Percentiles rank a stretch among this genome's conserved stretches.
These are phyloP conservation scores for Aphyosemion australe DNA, from an alignment of 2,113 vertebrate species.

Conservation along the genomic window DNA sequence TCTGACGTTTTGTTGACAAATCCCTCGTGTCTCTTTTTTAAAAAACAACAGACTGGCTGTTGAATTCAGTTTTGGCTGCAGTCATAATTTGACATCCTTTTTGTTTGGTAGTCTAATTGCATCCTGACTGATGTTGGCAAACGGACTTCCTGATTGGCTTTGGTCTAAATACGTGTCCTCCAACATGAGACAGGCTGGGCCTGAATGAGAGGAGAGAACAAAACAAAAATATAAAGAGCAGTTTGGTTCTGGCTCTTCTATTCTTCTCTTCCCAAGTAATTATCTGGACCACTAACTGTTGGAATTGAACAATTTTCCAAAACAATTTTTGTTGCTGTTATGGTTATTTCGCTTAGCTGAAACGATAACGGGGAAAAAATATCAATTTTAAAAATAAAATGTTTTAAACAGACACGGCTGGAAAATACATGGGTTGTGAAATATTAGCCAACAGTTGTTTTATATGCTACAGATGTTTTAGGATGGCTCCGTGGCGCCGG, in stretches of 20 bases:
- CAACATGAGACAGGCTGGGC: neutral
- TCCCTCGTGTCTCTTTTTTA: neutral
- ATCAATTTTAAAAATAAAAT: neutral
- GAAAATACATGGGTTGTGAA: neutral
- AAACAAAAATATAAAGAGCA: slow-evolving; percentile 27
- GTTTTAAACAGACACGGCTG: neutral
- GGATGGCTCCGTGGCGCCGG: neutral
- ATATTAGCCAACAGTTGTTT: slow-evolving; percentile 4
- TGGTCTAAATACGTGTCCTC: slow-evolving; percentile 10
- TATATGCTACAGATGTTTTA: slow-evolving; percentile 3
- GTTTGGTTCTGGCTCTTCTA: slow-evolving; percentile 24
- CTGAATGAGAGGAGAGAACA: slow-evolving; percentile 28
- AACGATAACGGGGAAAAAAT: slow-evolving; percentile 11
- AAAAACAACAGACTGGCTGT: neutral
- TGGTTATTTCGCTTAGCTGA: slow-evolving; percentile 48
- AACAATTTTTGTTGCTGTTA: slow-evolving; percentile 47
- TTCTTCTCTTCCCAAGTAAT: slow-evolving; percentile 67
- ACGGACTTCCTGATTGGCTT: slow-evolving; percentile 21
- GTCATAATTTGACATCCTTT: neutral
- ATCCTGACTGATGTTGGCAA: slow-evolving; percentile 10
- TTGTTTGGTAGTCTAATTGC: slow-evolving; percentile 8
- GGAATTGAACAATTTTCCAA: slow-evolving; percentile 55
- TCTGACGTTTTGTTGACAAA: neutral
- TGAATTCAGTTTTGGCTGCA: slow-evolving; percentile 4
- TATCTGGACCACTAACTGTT: slow-evolving; percentile 70